Base-by-base conservation (phyloP, 2,113 vertebrate genomes). In the Dicentrarchus labrax region DNA sequence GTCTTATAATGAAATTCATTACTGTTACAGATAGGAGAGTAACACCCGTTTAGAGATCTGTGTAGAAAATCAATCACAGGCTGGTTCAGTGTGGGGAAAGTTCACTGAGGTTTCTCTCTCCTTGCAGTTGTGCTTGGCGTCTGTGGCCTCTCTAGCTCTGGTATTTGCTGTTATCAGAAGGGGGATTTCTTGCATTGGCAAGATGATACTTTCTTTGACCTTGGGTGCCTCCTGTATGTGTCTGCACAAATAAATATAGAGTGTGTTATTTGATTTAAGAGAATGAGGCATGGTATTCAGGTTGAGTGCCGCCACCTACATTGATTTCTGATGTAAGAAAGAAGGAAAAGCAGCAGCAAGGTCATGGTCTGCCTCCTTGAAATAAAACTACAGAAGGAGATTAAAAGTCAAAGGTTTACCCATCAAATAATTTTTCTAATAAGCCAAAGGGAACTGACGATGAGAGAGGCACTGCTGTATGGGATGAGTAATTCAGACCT, bases 1-100 rank as follows among this genome's bases (percentile, higher is more conserved):
- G 72, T 75, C 85, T 86, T 92, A 83, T 90, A 92, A 93, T 93
- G 87, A 92, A 93, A 92, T 92, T 89, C 90, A 92, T 92, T 90
- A 94, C 88, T 83, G 86, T 82, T 86, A 90, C 91, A 93, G 91
- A 91, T 85, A 91, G 90, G 66, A 76, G 88, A 87, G 91, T 81
- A 89, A 88, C 93, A 91, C 87, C 91, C 81, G 73, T 90, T 93
- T 84, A 88, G 80, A 92, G 86, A 91, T 91, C 89, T 77, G 83
- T 89, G 86, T 87, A 82, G 82, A 92, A 91, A 93, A 93, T 92
- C 91, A 89, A 94, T 94, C 83, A 71, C 77, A 22, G 78, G 67
- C 77, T 88, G 71, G 68, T 85, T 89, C 65, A 61, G 67, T 76
- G 72, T 53, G 80, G 59, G 83, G 71, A 91, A 87, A 82, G 85